Conservation (phyloP, 1,140 invertebrate species). For the Procambarus virginalis region DNA sequence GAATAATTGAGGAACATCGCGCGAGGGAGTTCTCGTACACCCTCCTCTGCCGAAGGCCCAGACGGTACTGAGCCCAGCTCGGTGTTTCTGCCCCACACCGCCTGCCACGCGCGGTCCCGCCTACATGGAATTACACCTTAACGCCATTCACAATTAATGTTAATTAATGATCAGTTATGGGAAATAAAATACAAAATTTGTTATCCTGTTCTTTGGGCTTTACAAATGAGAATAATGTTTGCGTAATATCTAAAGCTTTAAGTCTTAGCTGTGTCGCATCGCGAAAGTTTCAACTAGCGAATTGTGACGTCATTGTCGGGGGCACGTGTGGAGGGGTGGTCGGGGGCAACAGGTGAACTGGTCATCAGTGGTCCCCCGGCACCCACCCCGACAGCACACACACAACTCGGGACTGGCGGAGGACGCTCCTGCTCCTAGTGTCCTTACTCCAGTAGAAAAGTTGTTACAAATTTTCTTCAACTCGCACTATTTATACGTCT, state of each 20-base stretch:
- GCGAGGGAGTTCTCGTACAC: background rate
- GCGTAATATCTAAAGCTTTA: background rate
- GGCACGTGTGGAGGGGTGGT: constrained; percentile 27
- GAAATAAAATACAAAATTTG: background rate
- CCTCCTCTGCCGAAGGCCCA: background rate
- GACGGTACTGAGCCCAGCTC: background rate
- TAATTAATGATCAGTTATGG: background rate
- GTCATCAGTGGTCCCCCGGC: constrained; percentile 18
- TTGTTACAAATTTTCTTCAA: too few species aligned
- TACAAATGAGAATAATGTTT: background rate
- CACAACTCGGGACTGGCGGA: background rate
- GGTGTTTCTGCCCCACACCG: background rate
- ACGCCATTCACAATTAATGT: background rate
- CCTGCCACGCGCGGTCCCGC: background rate
- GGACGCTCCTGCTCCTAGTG: background rate
- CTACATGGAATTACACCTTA: background rate
- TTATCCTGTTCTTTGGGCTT: background rate
- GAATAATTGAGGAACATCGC: background rate
- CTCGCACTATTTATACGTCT: too few species aligned
- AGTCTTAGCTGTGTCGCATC: background rate
- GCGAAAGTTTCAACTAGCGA: constrained; percentile 21
- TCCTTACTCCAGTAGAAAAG: background rate
- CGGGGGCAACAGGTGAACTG: constrained; percentile 27
- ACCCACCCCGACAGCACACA: background rate
- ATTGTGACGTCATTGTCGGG: constrained; percentile 15